These are phyloP conservation scores for Euplexia lucipara DNA, from an alignment of 2,888 invertebrate species.

Conservation along the genomic window DNA sequence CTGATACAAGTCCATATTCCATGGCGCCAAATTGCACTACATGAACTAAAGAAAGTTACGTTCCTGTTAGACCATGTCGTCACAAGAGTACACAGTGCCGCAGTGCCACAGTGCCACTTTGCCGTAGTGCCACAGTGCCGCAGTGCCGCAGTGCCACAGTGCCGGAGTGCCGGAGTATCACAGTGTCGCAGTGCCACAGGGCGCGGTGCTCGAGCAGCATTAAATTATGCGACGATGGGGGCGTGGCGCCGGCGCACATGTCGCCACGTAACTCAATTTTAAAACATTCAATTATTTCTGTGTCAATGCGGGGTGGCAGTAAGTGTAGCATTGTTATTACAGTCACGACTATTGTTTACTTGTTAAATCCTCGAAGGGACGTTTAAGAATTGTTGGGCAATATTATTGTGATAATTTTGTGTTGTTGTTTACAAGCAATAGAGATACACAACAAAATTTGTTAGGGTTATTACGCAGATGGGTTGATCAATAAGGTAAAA, in stretches of 20 bases:
- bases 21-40: constrained; percentile 10
- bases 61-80: constrained; percentile 41
- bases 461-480: not conserved
- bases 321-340: constrained; percentile 52
- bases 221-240: constrained; percentile 76
- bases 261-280: constrained; percentile 55
- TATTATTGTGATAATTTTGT: constrained; percentile 31
- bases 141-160: too few relatives aligned
- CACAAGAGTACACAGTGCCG: too few relatives aligned
- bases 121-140: too few relatives aligned
- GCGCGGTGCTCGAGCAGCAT: constrained; percentile 79
- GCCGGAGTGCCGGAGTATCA: too few relatives aligned
- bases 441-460: constrained; percentile 8
- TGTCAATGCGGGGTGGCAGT: constrained; percentile 29
- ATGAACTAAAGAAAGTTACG: constrained; percentile 23
- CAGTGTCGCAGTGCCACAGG: constrained; percentile 49
- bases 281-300: constrained; percentile 57
- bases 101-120: too few relatives aligned
- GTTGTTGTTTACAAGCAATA: constrained; percentile 28
- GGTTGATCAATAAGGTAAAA: not conserved
- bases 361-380: constrained; percentile 27
- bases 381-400: constrained; percentile 34
- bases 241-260: constrained; percentile 47
- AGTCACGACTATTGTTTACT: constrained; percentile 51
- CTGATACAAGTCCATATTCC: too few relatives aligned